Conservation (phyloP, 1,140 invertebrate species). For the Brachionus rubens region DNA sequence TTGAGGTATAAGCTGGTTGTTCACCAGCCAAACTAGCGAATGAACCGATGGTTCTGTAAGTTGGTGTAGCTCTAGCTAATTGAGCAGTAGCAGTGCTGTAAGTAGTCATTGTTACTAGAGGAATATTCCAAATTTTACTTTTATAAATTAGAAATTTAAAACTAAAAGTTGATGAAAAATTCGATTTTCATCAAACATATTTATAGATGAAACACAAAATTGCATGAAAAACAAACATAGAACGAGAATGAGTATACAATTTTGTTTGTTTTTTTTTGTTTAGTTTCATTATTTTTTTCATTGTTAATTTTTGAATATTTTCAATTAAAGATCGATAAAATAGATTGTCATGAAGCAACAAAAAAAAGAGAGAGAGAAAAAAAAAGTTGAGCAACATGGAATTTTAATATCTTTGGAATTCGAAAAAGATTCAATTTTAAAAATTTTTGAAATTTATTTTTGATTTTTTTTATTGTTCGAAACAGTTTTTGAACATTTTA, state of each 20-base stretch:
- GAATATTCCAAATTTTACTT: too few relatives aligned
- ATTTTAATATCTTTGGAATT: slow-evolving; percentile 30
- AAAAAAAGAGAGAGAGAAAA: not conserved
- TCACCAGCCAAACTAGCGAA: not conserved
- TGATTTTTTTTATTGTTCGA: too few relatives aligned
- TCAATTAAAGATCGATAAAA: slow-evolving; percentile 6
- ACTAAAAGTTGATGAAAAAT: too few relatives aligned
- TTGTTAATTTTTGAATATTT: not conserved
- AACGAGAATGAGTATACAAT: not conserved
- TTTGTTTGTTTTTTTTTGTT: too few relatives aligned
- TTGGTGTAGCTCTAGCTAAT: slow-evolving; percentile 20
- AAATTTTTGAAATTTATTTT: too few relatives aligned
- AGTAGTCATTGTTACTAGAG: too few relatives aligned
- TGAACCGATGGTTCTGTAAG: slow-evolving; percentile 20
- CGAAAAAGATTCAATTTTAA: too few relatives aligned
- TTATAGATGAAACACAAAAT: slow-evolving; percentile 3
- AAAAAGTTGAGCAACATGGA: not conserved
- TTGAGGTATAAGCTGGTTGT: not conserved
- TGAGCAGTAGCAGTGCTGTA: slow-evolving; percentile 2
- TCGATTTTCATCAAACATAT: not conserved
- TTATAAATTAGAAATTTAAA: too few relatives aligned
- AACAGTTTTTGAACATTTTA: too few relatives aligned
- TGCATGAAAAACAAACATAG: not conserved
- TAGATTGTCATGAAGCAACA: not conserved
- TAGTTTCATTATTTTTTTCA: slow-evolving; percentile 1